These are phyloP conservation scores for Engystomops pustulosus DNA, from an alignment of 2,113 vertebrate genomes.

Conservation along the genomic window DNA sequence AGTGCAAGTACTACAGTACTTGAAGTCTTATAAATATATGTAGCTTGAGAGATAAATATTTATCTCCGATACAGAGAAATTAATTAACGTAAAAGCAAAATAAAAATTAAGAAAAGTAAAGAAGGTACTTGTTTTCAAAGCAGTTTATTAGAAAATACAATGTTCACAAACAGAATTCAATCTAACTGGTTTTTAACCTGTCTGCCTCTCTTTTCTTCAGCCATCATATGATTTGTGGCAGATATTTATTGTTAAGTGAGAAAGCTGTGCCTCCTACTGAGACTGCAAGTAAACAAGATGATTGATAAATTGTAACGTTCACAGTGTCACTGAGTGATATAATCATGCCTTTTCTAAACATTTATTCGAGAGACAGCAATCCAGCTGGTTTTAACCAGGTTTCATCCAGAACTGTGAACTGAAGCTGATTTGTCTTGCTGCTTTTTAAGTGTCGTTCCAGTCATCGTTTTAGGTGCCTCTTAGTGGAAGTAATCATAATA, in stretches of 20 bases:
- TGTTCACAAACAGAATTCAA: slow-evolving; percentile 6
- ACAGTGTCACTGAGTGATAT: slow-evolving; percentile 77
- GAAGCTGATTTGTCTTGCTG: slow-evolving; percentile 77
- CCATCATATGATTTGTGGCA: slow-evolving; percentile 58
- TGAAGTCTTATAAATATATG: not conserved
- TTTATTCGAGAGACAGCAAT: slow-evolving; percentile 81
- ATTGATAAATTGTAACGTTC: slow-evolving; percentile 84
- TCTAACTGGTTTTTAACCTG: slow-evolving; percentile 25
- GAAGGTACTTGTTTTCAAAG: not conserved
- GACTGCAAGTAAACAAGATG: slow-evolving; percentile 76
- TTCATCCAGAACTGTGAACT: slow-evolving; percentile 70
- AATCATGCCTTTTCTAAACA: slow-evolving; percentile 83
- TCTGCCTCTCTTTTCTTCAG: slow-evolving; percentile 44
- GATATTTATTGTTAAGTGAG: slow-evolving; percentile 75
- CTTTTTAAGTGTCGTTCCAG: slow-evolving; percentile 74
- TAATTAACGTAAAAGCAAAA: not conserved
- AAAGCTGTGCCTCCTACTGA: slow-evolving; percentile 72
- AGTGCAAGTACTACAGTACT: not conserved
- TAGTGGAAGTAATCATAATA: slow-evolving; percentile 73
- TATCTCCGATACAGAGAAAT: not conserved
- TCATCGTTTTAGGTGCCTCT: slow-evolving; percentile 77
- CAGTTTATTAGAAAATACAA: not conserved
- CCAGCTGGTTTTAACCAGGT: slow-evolving; percentile 81
- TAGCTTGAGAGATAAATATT: not conserved
- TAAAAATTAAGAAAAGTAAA: not conserved